These are phyloP conservation scores for Drosophila engyochracea DNA, from an alignment of 2,888 invertebrate species.

Conservation along the genomic window DNA sequence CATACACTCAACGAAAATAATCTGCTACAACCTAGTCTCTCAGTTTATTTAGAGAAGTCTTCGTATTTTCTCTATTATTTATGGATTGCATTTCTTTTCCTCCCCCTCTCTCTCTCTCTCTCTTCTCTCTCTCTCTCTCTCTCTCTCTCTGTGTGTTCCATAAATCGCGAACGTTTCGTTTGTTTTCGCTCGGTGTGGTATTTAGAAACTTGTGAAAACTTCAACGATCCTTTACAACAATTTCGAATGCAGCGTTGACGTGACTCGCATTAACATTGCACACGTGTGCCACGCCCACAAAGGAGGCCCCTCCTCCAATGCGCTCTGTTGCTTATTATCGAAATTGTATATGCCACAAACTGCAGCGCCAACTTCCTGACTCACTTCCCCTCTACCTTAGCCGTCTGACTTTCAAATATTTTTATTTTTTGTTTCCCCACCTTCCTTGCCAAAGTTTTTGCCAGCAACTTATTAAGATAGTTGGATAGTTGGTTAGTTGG, in stretches of 20 bases:
- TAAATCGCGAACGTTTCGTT: background rate
- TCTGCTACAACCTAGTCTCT: background rate
- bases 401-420: background rate
- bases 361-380: constrained; percentile 65
- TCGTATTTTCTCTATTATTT: background rate
- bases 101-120: background rate
- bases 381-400: background rate
- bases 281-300: constrained; percentile 60
- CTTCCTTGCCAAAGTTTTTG: constrained; percentile 58
- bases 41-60: background rate
- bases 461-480: constrained; percentile 78
- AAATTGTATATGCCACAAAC: constrained; percentile 78
- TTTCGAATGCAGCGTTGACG: constrained; percentile 79
- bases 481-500: constrained; percentile 65
- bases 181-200: constrained; percentile 8
- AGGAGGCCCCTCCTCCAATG: constrained; percentile 5
- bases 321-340: constrained; percentile 77
- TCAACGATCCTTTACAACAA: constrained; percentile 52
- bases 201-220: constrained; percentile 45
- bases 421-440: background rate
- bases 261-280: constrained; percentile 77
- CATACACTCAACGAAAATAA: constrained; percentile 13
- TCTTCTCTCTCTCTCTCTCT: background rate
- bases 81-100: background rate
- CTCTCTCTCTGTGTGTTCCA: background rate